Evolutionary conservation across 2,888 invertebrate species (phyloP).

Genomic region (Himalopsyche japonica): DNA sequence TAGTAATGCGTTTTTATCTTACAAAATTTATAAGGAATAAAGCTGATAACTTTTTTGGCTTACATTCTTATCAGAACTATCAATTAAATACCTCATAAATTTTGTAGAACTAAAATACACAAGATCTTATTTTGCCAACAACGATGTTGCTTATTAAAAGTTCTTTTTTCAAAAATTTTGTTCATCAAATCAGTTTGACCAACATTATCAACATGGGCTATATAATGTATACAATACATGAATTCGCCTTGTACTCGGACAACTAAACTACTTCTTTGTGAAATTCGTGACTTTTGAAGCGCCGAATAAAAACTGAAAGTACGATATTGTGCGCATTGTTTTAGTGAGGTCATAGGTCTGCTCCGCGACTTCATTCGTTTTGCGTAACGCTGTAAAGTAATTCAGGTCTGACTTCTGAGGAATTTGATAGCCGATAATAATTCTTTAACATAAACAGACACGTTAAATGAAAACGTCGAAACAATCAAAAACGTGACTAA

Average conservation of each 20-base stretch:
- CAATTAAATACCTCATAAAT: too few species aligned
- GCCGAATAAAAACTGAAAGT: neutral
- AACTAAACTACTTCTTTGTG: neutral
- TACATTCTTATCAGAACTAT: too few species aligned
- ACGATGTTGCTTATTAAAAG: too few species aligned
- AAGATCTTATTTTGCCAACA: too few species aligned
- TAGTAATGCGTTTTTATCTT: too few species aligned
- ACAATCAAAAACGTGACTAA: neutral
- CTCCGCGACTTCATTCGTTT: neutral
- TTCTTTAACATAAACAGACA: neutral
- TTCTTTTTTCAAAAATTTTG: too few species aligned
- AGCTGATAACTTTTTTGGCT: too few species aligned
- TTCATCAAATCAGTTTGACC: too few species aligned
- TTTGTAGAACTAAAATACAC: too few species aligned
- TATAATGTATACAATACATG: neutral
- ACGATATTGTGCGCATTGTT: neutral
- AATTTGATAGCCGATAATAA: neutral
- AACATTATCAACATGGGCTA: neutral
- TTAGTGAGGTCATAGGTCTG: neutral
- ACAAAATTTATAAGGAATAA: too few species aligned
- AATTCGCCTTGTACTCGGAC: neutral
- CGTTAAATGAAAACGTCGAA: neutral
- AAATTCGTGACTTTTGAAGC: neutral
- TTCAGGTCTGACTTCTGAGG: neutral
- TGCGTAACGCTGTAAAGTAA: neutral